These are phyloP conservation scores for Heterochromis multidens DNA, from an alignment of 2,113 vertebrate species.

Conservation along the genomic window DNA sequence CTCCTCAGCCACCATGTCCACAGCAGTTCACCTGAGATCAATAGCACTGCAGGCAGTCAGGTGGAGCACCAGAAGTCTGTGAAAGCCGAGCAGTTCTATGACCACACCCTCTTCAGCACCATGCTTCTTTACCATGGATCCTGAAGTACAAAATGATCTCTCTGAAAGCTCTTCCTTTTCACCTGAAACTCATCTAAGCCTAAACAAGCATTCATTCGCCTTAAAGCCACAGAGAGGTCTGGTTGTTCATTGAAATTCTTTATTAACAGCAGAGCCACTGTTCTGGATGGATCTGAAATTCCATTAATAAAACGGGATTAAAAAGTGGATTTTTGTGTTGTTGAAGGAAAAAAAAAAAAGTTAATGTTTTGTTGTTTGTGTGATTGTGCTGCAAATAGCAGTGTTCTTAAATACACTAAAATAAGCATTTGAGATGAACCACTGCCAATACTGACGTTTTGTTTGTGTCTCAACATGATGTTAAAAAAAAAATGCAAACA, in stretches of 20 bases:
- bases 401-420: background rate
- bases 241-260: background rate
- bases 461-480: slow-evolving; percentile 4
- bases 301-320: background rate
- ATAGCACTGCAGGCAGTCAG: slow-evolving; percentile 81
- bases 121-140: slow-evolving; percentile 89
- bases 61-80: slow-evolving; percentile 86
- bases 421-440: slow-evolving; percentile 14
- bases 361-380: background rate
- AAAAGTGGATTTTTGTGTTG: background rate
- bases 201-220: slow-evolving; percentile 44
- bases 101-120: slow-evolving; percentile 82
- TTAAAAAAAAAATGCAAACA: background rate
- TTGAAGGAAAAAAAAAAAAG: background rate
- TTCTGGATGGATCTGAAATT: background rate
- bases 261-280: slow-evolving; percentile 3
- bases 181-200: slow-evolving; percentile 6
- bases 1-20: slow-evolving; percentile 81
- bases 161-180: background rate
- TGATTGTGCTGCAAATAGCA: slow-evolving; percentile 1
- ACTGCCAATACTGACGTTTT: slow-evolving; percentile 16
- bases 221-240: slow-evolving; percentile 49
- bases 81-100: slow-evolving; percentile 82
- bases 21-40: slow-evolving; percentile 83
- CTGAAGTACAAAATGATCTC: slow-evolving; percentile 58